These are phyloP conservation scores for Tetramorium simillimum DNA, from an alignment of 1,140 invertebrate genomes.

Conservation along the genomic window DNA sequence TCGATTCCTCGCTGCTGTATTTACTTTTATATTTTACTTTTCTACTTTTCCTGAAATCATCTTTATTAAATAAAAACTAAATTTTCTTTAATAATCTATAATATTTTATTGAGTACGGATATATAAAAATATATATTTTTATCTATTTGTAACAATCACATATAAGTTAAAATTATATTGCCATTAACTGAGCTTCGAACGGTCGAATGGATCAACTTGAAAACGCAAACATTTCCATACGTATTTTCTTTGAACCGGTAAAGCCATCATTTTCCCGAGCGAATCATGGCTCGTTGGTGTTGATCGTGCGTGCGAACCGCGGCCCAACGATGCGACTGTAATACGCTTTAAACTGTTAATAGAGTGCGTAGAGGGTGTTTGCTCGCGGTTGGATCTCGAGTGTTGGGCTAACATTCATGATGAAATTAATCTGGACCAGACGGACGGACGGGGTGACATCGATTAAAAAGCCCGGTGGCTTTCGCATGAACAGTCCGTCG, in stretches of 20 bases:
- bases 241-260: constrained; percentile 35
- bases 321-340: constrained; percentile 69
- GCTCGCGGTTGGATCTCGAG: constrained; percentile 83
- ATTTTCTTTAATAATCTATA: not conserved
- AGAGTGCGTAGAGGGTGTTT: constrained; percentile 83
- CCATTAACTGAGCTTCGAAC: not conserved
- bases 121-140: not conserved
- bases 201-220: constrained; percentile 30
- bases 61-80: not conserved
- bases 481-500: constrained; percentile 71
- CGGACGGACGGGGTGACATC: constrained; percentile 66
- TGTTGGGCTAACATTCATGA: constrained; percentile 85
- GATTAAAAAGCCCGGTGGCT: constrained; percentile 76
- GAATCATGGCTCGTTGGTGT: constrained; percentile 7
- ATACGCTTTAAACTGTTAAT: constrained; percentile 83
- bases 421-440: constrained; percentile 84
- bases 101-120: not conserved
- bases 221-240: not conserved
- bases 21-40: not conserved
- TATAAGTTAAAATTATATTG: not conserved
- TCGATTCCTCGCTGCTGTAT: not conserved
- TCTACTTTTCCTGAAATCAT: not conserved
- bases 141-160: not conserved
- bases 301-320: constrained; percentile 55
- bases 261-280: constrained; percentile 26